These are phyloP conservation scores for Oreochromis mossambicus DNA, from an alignment of 2,797 vertebrate genomes.

Conservation along the genomic window DNA sequence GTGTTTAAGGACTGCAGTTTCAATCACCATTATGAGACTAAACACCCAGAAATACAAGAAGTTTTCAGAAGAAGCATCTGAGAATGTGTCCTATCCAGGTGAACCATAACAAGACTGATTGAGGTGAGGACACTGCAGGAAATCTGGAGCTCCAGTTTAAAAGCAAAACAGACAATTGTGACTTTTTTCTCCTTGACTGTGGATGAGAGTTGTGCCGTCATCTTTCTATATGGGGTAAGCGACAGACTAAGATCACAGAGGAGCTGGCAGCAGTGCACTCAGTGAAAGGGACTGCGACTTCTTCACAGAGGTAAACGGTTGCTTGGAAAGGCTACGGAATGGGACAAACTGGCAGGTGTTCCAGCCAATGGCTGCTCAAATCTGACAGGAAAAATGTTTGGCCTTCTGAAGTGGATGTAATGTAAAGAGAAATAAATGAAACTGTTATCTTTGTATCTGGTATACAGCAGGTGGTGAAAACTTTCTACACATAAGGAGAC, in stretches of 20 bases:
- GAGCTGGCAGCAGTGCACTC: neutral
- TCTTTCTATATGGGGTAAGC: neutral
- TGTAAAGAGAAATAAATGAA: neutral
- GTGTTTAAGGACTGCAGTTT: neutral
- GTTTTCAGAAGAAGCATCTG: neutral
- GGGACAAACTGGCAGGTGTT: neutral
- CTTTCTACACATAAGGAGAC: neutral
- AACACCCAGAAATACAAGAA: neutral
- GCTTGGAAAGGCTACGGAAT: neutral
- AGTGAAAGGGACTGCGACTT: neutral
- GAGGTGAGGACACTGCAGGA: neutral
- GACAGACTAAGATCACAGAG: neutral
- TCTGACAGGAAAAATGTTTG: neutral
- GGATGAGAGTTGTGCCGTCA: neutral
- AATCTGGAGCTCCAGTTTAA: neutral
- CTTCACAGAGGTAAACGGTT: neutral
- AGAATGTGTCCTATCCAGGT: neutral
- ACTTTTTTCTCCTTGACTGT: neutral
- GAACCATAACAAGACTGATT: neutral
- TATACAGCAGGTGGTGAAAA: neutral
- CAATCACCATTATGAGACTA: neutral
- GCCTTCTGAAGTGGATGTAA: neutral
- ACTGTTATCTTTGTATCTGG: neutral
- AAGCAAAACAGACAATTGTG: neutral
- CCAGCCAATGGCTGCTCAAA: rapidly evolving